Base-by-base conservation (phyloP, 2,797 vertebrate species). In the Enteromius unitaeniatus region DNA sequence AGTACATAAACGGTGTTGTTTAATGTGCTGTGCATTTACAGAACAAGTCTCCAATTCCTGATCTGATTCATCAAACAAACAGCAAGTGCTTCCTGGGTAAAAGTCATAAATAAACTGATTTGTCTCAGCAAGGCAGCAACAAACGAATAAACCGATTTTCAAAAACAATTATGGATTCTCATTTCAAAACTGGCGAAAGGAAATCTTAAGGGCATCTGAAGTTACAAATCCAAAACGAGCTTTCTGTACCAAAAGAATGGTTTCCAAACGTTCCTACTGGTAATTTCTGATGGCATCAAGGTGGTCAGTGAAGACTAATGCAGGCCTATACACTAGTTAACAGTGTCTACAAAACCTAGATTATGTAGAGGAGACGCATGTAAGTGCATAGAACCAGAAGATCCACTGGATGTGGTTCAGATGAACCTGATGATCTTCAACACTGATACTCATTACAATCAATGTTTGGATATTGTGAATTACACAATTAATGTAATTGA, bases 101-200 rank as follows among this genome's bases (percentile, higher is more conserved):
- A 28, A 19, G 34, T 6, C 26, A 13, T 37, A 11, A 34, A 21
- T 28, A n/a, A 11, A 40, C 73, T 79, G 80, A 86, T 88, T 86
- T 82, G 82, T 88, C 79, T 31, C 5, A 79, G 79, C 82, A 77
- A 84, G 67, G 79, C 82, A 74, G 15, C 3, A 14, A 40, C n/a
- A n/a, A 37, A 75, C 40, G 10, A 55, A 65, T 6, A 31, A 47
- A 40, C 31, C 0, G 7, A 15, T 17, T 28, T 58, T 55, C 23
- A 5, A 37, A 34, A 60, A 55, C 15, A 76, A 40, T 51, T 69
- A 55, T 3, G 8, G 7, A 26, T 45, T 11, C 28, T 28, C 28
- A 34, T 49, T 10, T 67, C 11, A 64, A 5, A 45, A 45, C 42
- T 2, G 68, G 45, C 6, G 23, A 62, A 62, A 62, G 58, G 5